phyloP scores from a whole-genome alignment of 1,140 invertebrate genomes.

The Ptiloglossa arizonensis region DNA sequence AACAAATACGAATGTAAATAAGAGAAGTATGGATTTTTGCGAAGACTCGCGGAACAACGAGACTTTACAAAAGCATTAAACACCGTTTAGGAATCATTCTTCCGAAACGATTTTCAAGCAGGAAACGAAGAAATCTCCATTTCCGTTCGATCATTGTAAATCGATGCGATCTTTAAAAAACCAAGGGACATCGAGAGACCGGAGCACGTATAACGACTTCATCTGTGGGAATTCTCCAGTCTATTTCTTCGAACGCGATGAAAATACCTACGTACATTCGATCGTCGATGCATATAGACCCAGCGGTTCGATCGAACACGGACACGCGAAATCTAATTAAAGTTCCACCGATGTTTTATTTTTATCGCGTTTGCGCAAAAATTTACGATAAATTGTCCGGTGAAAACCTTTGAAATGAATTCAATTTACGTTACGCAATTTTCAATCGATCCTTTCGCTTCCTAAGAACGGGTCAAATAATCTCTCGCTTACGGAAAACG shows the following conservation, averaged over 20 bases:
- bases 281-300: neutral
- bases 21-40: no score
- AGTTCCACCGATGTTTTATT: neutral
- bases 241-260: constrained; percentile 3
- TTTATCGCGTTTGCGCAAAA: neutral
- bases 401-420: neutral
- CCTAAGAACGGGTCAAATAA: no score
- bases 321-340: neutral
- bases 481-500: no score
- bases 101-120: neutral
- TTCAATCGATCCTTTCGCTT: no score
- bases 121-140: neutral
- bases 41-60: no score
- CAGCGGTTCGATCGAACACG: neutral
- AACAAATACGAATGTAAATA: no score
- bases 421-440: neutral
- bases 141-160: neutral
- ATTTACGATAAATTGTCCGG: neutral
- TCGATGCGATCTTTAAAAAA: neutral
- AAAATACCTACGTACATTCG: constrained; percentile 28
- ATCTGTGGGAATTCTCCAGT: constrained; percentile 21
- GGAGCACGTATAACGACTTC: constrained; percentile 14
- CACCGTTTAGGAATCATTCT: neutral
- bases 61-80: no score
- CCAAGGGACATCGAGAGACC: neutral